Base-by-base conservation (phyloP, 1,140 invertebrate species). In the Calliopsis andreniformis region DNA sequence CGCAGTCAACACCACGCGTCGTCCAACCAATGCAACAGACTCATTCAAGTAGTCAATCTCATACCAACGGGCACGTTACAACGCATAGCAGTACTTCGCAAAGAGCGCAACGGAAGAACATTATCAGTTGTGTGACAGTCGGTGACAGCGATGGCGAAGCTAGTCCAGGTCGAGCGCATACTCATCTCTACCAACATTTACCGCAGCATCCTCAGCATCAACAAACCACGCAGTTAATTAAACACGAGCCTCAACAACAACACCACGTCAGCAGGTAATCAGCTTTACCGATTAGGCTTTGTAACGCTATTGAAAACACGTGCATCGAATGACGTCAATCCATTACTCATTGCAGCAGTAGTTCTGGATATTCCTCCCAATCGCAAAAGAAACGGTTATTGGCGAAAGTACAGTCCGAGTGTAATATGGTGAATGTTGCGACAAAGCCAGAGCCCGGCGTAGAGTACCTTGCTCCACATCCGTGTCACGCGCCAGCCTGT, bases 321-420 rank as follows among this genome's bases (percentile, higher is more conserved):
- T 20, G 16, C 32, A 18, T 1, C 6, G 18, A 14, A 7, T 58
- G 32, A 62, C 14, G 16, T 51, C n/a, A 32, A 25, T 45, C 25
- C 7, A 30, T 47, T 49, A 18, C 51, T 58, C 7, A 35, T 73
- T 45, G 59, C 59, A 83, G 61, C 80, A 86, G 78, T 67, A 93
- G 91, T 86, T 91, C 91, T 61, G 92, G 90, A 78, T 93, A 93
- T 81, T 90, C 93, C 20, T 91, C 94, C n/a, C 95, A 95, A 83
- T 96, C 97, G 16, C 96, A 97, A 90, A 98, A 98, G 93, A 98
- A 98, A 90, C 94, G 97, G 49, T 92, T 98, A 53, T 89, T 98
- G 81, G 96, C 97, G 23, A 96, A 96, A 91, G 96, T 96, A 18
- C 97, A 98, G 89, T 96, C 95, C 42, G 97, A 97, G 87, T 97